Evolutionary conservation across 2,113 vertebrate genomes (phyloP), one percentile per base, ranked within the genome.

Genomic region (Tachysurus vachellii): DNA sequence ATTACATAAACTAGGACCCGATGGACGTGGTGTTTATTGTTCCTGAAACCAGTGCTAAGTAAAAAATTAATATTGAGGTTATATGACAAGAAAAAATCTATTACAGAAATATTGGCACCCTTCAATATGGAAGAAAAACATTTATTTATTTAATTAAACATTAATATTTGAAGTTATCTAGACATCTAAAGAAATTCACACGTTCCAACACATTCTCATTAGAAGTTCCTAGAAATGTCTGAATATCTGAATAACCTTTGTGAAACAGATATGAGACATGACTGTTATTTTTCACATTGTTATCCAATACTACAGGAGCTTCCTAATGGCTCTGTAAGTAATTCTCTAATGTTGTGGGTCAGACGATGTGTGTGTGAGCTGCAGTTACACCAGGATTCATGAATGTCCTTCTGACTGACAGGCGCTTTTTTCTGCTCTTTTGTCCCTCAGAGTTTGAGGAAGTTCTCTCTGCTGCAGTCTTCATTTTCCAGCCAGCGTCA

Each of bases 371-470:
- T 4, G 11, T 4, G 11, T 26, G 71, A 50, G 10, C 71, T 36
- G 28, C 66, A 36, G 66, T 70, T 44, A 19, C 44, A 26, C 44
- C 47, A 28, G 26, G 4, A 10, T 28, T 56, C 14, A 54, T 54
- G 14, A 2, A 7, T 10, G 26, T 54, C 50, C 14, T 1, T 56
- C 12, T 79, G 50, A 56, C 0, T 79, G n/a, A 54, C 75, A 50
- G 50, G 26, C 0, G 3, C 80, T 77, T 0, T 85, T 59, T 9
- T 59, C 54, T 86, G 31, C n/a, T 84, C 17, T 87, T 85, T 42
- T 90, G 54, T 91, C 77, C 92, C 92, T 14, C 92, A 96, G 95
- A 93, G 93, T 93, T 93, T 94, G 92, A 95, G 92, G 93, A 95
- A 92, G 89, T 93, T 92, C 90, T 88, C 89, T 91, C 89, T 87